A percentile compares a stretch with the other conserved stretches of the same genome.
Conservation (phyloP, 2,113 vertebrate species). For the Nettapus auritus region DNA sequence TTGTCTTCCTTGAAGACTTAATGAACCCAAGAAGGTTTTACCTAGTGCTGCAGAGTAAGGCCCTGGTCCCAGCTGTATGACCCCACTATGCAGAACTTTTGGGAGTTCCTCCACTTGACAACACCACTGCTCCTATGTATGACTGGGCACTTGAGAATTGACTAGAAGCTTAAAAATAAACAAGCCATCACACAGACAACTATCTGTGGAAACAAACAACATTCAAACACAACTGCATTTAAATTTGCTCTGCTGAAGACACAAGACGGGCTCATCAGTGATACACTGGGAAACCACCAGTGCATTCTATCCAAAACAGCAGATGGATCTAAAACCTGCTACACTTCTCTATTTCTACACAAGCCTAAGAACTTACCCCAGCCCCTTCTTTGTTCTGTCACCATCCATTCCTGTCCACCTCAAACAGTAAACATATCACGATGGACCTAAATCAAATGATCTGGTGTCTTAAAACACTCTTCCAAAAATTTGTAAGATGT, state of each 20-base stretch:
- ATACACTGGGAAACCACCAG: not conserved
- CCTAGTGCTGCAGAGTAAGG: not conserved
- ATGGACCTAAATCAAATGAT: not conserved
- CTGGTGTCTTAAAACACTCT: not conserved
- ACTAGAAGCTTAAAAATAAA: not conserved
- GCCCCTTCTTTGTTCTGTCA: not conserved
- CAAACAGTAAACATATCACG: conserved; percentile 41
- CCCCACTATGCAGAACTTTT: not conserved
- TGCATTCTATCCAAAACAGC: not conserved
- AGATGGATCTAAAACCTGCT: not conserved
- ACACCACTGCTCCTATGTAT: not conserved
- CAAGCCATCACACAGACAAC: not conserved
- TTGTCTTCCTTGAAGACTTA: not conserved
- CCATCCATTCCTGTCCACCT: not conserved
- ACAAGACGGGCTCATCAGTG: not conserved
- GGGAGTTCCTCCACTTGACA: not conserved
- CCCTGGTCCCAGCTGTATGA: not conserved
- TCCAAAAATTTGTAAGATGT: not conserved
- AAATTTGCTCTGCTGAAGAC: not conserved
- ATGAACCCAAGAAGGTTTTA: not conserved
- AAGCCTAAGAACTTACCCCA: not conserved
- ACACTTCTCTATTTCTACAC: not conserved
- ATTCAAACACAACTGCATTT: not conserved
- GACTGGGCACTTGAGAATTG: not conserved
- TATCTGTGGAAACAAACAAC: not conserved